Evolutionary conservation across 1,140 invertebrate genomes (phyloP).

Genomic region (Hormaphis cornu): DNA sequence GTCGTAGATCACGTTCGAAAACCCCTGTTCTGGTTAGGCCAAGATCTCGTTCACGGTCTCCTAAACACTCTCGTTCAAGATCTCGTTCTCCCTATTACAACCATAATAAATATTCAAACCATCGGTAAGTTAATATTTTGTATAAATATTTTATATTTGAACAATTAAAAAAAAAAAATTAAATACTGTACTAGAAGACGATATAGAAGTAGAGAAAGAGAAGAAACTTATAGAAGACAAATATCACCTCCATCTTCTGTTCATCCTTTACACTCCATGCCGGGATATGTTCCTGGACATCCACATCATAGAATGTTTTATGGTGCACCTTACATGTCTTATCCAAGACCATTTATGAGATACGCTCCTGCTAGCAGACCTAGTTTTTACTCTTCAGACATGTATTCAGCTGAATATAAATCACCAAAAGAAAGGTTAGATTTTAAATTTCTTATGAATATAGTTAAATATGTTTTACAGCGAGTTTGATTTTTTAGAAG

Average conservation of each 20-base stretch:
- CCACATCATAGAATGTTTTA: conserved; percentile 23
- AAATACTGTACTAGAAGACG: background rate
- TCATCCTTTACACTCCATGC: conserved; percentile 2
- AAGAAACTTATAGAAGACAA: conserved; percentile 15
- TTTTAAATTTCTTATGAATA: background rate
- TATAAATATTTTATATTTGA: too few relatives aligned
- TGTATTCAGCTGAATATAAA: conserved; percentile 7
- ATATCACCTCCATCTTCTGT: background rate
- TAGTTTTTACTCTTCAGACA: conserved; percentile 8
- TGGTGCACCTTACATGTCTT: conserved; percentile 20
- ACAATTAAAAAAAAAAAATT: background rate
- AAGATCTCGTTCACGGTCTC: conserved; percentile 19
- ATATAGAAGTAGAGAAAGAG: conserved; percentile 20
- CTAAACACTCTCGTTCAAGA: conserved; percentile 21
- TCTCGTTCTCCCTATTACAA: conserved; percentile 18
- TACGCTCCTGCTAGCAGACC: background rate
- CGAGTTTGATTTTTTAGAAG: background rate
- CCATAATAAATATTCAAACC: conserved; percentile 11
- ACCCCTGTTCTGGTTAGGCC: background rate
- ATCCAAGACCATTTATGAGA: conserved; percentile 13
- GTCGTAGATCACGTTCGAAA: conserved; percentile 11
- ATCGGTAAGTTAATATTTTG: conserved; percentile 2
- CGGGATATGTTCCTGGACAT: background rate
- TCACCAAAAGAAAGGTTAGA: conserved; percentile 2
- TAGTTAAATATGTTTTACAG: background rate